phyloP scores from a whole-genome alignment of 2,888 invertebrate species.

The Bellardia pandia region DNA sequence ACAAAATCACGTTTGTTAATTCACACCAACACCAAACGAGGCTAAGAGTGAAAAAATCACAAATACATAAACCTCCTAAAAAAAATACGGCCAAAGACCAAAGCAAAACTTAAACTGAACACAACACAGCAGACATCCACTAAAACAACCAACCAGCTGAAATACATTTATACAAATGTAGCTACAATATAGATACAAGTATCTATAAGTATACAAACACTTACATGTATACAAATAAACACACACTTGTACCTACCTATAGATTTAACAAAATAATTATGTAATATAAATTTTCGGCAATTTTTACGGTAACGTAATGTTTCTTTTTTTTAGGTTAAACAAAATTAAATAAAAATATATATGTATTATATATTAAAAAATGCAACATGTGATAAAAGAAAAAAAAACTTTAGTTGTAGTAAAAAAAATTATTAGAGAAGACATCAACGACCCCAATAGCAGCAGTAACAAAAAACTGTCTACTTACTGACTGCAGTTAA shows the following conservation, averaged over 20 bases:
- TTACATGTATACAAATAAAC: background rate
- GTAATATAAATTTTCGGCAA: conserved; percentile 68
- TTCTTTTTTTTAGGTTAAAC: conserved; percentile 63
- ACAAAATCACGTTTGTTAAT: conserved; percentile 70
- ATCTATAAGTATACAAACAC: conserved; percentile 5
- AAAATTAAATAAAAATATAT: conserved; percentile 22
- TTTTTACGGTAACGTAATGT: conserved; percentile 69
- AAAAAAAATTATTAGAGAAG: conserved; percentile 1
- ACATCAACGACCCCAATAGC: background rate
- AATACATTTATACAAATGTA: background rate
- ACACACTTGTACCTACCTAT: background rate
- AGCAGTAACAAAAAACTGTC: conserved; percentile 3
- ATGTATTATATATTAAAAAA: conserved; percentile 11
- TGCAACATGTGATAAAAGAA: conserved; percentile 22
- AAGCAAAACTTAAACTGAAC: conserved; percentile 37
- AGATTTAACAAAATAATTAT: conserved; percentile 60
- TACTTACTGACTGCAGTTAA: conserved; percentile 38
- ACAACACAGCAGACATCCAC: conserved; percentile 6
- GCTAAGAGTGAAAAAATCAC: conserved; percentile 38
- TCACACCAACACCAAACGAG: conserved; percentile 59
- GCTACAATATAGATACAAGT: background rate
- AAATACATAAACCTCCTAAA: conserved; percentile 8
- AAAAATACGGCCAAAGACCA: conserved; percentile 20
- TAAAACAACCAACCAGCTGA: conserved; percentile 26
- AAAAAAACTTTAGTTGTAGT: conserved; percentile 4